Base-by-base conservation (phyloP, 1,140 invertebrate species). In the Tetramorium alpestre region DNA sequence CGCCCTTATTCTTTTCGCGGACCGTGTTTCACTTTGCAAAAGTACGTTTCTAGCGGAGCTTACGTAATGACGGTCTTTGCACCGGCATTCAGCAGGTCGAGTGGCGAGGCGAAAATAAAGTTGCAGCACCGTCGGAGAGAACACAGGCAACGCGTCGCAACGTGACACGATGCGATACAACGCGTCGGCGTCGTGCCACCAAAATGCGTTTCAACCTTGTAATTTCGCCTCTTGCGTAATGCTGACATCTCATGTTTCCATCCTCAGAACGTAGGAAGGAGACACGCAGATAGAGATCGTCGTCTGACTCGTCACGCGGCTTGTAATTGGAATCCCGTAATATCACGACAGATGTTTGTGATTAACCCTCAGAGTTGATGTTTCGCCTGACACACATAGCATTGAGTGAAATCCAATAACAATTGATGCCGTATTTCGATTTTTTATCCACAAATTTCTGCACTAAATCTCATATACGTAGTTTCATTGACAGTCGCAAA, bases 21-120 rank as follows among this genome's bases (percentile, higher is more conserved):
- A 70, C 80, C 49, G 51, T 84, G 54, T 28, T 62, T 77, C 38
- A 33, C 28, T 78, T 86, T 88, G 28, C 69, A 28, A 28, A 25
- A 25, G 28, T 51, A 75, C 69, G 44, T 65, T 67, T 78, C 54
- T 33, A 54, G 13, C 47, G 22, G n/a, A 38, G 22, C 38, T 80
- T 78, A 64, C 51, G 67, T 69, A 84, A 85, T 75, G 67, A 88
- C 67, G 33, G n/a, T 69, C 85, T 80, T 88, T 69, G 28, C 67
- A 47, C 49, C 38, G 58, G 25, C 75, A 58, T 88, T 88, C 87
- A 85, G 5, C 33, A 38, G 64, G 75, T 80, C 62, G 25, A 69
- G 22, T 44, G 84, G 65, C 75, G 51, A 82, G 49, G 41, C 47
- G 18, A 70, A 41, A 70, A 70, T 88, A 80, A 75, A 88, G 47